Conservation (phyloP, 2,113 vertebrate genomes). For the Thamnophis sirtalis region DNA sequence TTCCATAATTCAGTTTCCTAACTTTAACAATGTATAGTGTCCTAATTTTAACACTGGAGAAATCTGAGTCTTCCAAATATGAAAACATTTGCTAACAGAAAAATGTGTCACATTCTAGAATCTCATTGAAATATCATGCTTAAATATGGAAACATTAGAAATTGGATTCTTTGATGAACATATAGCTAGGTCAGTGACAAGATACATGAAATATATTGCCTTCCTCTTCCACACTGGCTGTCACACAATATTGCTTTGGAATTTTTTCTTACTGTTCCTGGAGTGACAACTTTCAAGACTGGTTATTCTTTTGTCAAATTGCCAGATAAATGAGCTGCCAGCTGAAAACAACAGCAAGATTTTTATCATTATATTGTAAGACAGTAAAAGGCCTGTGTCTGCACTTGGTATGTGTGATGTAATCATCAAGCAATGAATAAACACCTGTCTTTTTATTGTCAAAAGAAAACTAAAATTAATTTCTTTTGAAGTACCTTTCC, state of each 20-base stretch:
- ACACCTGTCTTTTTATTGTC: not conserved
- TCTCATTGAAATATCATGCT: not conserved
- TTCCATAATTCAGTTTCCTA: not conserved
- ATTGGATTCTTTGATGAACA: not conserved
- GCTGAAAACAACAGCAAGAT: not conserved
- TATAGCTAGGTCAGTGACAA: not conserved
- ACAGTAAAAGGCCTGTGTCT: not conserved
- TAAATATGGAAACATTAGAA: not conserved
- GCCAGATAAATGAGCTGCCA: not conserved
- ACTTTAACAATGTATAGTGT: too few relatives aligned
- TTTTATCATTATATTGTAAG: not conserved
- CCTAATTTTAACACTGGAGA: not conserved
- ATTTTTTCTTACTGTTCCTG: not conserved
- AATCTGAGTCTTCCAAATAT: not conserved
- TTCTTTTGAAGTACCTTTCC: not conserved
- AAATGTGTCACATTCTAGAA: not conserved
- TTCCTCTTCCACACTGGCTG: not conserved
- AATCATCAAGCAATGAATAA: not conserved
- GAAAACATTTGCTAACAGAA: not conserved
- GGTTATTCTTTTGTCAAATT: not conserved
- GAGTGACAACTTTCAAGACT: not conserved
- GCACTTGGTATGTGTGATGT: not conserved
- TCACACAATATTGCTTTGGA: not conserved
- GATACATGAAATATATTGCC: too few relatives aligned
- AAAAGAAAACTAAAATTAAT: not conserved